phyloP scores from a whole-genome alignment of 2,888 invertebrate species.

The Oscheius sp. region DNA sequence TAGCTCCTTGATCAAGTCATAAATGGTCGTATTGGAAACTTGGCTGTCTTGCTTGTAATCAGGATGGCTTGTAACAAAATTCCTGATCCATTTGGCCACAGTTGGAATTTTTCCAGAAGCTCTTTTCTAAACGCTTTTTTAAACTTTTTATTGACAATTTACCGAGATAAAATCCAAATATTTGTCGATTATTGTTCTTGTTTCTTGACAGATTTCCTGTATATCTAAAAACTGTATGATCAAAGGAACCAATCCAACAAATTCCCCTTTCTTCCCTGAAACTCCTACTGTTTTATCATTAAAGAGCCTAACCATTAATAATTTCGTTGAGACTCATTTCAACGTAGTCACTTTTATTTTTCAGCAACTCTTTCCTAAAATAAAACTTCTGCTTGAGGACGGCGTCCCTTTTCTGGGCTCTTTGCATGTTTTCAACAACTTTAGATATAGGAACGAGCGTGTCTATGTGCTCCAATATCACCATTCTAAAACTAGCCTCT shows the following conservation, averaged over 20 bases:
- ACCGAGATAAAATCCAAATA: constrained; percentile 79
- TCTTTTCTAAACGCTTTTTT: too few species aligned
- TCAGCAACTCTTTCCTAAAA: constrained; percentile 78
- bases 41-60: too few species aligned
- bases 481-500: constrained; percentile 77
- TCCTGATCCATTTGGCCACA: too few species aligned
- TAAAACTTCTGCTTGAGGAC: constrained; percentile 86
- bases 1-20: too few species aligned
- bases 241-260: constrained; percentile 91
- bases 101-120: too few species aligned
- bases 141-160: too few species aligned
- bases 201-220: constrained; percentile 97
- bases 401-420: constrained; percentile 90
- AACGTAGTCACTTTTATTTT: constrained; percentile 44
- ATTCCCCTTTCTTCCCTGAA: constrained; percentile 79
- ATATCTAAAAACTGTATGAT: constrained; percentile 91
- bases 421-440: constrained; percentile 86
- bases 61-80: too few species aligned
- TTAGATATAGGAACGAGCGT: constrained; percentile 89
- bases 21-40: too few species aligned
- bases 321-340: constrained; percentile 77
- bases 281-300: background rate
- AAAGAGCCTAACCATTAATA: constrained; percentile 82
- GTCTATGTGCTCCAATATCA: constrained; percentile 92
- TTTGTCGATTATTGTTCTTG: constrained; percentile 91